Evolutionary conservation across 2,797 vertebrate species (phyloP).

Genomic region (Macrochelys suwanniensis): DNA sequence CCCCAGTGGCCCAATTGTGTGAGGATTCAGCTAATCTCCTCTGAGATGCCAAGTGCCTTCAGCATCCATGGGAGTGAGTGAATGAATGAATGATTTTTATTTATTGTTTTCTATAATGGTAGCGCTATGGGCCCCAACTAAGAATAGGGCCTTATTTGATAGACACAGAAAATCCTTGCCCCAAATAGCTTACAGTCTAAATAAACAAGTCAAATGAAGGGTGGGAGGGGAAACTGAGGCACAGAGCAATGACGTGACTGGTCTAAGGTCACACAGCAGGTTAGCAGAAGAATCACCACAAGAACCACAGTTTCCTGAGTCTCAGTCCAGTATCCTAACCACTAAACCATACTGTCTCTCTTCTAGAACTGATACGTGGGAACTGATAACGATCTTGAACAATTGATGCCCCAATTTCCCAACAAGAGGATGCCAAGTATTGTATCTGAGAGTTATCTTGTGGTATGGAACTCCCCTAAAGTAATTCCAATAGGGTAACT

Average conservation of each 20-base stretch:
- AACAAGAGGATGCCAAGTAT: not conserved
- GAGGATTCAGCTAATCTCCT: not conserved
- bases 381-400: not conserved
- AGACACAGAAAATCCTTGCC: not conserved
- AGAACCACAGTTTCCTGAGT: not conserved
- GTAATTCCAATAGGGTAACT: slow-evolving; percentile 66
- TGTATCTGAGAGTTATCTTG: not conserved
- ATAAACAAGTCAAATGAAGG: not conserved
- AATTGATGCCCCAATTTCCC: not conserved
- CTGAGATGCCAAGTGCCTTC: not conserved
- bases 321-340: not conserved
- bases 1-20: not conserved
- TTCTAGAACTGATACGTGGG: not conserved
- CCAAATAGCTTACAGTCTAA: not conserved
- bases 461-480: slow-evolving; percentile 49
- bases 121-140: not conserved
- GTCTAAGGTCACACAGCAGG: not conserved
- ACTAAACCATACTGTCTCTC: not conserved
- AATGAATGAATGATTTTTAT: not conserved
- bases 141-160: not conserved
- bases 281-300: not conserved
- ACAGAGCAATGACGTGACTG: not conserved
- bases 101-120: not conserved
- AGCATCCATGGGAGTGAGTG: not conserved
- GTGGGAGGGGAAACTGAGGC: not conserved